phyloP scores from a whole-genome alignment of 2,888 invertebrate species.

The Callinectes sapidus region DNA sequence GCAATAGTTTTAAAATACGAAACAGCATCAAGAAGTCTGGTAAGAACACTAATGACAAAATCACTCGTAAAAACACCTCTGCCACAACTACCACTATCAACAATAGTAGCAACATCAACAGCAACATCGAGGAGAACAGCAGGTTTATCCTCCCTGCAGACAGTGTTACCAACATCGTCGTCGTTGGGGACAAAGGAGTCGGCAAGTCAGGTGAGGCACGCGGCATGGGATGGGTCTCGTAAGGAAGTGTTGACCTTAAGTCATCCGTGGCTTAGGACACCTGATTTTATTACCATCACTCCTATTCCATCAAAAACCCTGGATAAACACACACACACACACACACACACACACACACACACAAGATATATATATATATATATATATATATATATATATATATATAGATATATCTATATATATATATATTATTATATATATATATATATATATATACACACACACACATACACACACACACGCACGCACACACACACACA shows the following conservation, averaged over 20 bases:
- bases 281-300: background rate
- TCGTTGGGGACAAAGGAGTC: slow-evolving; percentile 51
- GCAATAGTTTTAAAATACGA: slow-evolving; percentile 29
- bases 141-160: slow-evolving; percentile 34
- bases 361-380: no score
- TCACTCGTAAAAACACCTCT: background rate
- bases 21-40: slow-evolving; percentile 20
- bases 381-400: background rate
- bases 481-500: background rate
- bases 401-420: slow-evolving; percentile 35
- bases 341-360: background rate
- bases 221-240: background rate
- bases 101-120: background rate
- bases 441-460: background rate
- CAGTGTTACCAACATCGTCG: slow-evolving; percentile 49
- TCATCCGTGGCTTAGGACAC: background rate
- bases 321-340: background rate
- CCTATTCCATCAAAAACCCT: background rate
- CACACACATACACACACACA: background rate
- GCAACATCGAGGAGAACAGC: background rate
- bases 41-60: background rate
- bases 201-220: slow-evolving; percentile 56
- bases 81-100: background rate
- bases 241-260: background rate
- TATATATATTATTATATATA: slow-evolving; percentile 37